These are phyloP conservation scores for Monomorium pharaonis DNA, from an alignment of 1,140 invertebrate species.

Conservation along the genomic window DNA sequence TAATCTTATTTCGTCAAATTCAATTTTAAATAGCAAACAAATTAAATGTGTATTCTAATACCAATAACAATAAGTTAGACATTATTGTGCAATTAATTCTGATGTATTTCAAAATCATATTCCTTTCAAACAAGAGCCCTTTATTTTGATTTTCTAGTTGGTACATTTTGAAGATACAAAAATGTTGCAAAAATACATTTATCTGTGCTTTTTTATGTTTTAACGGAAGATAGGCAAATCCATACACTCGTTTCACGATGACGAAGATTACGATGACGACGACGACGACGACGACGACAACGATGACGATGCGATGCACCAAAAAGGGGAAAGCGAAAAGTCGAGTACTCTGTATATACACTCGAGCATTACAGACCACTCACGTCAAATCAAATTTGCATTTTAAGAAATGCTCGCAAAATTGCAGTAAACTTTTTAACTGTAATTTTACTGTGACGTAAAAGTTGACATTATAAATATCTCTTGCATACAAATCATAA, in stretches of 20 bases:
- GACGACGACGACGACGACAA: too few species aligned
- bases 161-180: constrained; percentile 9
- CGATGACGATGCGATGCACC: background rate
- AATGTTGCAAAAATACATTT: constrained; percentile 29
- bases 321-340: constrained; percentile 52
- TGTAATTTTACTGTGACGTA: constrained; percentile 13
- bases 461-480: constrained; percentile 61
- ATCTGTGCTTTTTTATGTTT: background rate
- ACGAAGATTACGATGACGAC: background rate
- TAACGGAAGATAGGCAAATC: constrained; percentile 23
- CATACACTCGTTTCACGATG: constrained; percentile 16
- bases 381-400: constrained; percentile 45
- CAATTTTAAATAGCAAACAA: background rate
- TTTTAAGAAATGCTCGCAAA: constrained; percentile 43
- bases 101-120: background rate
- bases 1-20: background rate
- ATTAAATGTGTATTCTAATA: background rate
- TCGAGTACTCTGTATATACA: constrained; percentile 5
- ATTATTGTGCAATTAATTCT: background rate
- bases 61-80: background rate
- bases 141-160: background rate
- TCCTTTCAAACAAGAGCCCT: background rate
- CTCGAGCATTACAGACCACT: constrained; percentile 14
- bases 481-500: constrained; percentile 61
- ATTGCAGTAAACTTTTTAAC: constrained; percentile 55